Evolutionary conservation across 2,888 invertebrate species (phyloP).

Genomic region (Lochmaea crataegi): DNA sequence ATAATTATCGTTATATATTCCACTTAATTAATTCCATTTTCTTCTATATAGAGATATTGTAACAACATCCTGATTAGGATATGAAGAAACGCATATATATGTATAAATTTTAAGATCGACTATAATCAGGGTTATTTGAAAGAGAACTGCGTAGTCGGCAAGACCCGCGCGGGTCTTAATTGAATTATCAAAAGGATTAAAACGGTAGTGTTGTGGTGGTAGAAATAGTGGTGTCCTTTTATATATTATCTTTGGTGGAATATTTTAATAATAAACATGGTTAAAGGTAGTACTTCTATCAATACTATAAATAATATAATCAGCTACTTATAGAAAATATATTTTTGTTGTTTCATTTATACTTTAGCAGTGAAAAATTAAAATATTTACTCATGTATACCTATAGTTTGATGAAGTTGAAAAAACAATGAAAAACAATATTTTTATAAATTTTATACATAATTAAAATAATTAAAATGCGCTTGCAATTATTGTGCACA

Average conservation of each 20-base stretch:
- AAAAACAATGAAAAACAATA: too few species aligned
- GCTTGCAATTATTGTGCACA: too few species aligned
- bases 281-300: background rate
- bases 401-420: too few species aligned
- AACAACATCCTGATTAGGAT: background rate
- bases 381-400: too few species aligned
- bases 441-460: too few species aligned
- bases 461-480: too few species aligned
- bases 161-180: background rate
- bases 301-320: background rate
- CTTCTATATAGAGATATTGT: background rate
- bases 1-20: too few species aligned
- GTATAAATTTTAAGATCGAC: background rate
- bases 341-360: too few species aligned
- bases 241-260: background rate
- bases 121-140: slow-evolving; percentile 9
- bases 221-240: background rate
- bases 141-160: background rate
- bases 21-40: too few species aligned
- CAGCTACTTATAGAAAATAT: too few species aligned
- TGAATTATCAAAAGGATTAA: background rate
- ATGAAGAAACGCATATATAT: background rate
- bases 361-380: too few species aligned
- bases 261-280: background rate
- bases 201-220: background rate